These are phyloP conservation scores for Ophraella communa DNA, from an alignment of 2,888 invertebrate genomes.

Conservation along the genomic window DNA sequence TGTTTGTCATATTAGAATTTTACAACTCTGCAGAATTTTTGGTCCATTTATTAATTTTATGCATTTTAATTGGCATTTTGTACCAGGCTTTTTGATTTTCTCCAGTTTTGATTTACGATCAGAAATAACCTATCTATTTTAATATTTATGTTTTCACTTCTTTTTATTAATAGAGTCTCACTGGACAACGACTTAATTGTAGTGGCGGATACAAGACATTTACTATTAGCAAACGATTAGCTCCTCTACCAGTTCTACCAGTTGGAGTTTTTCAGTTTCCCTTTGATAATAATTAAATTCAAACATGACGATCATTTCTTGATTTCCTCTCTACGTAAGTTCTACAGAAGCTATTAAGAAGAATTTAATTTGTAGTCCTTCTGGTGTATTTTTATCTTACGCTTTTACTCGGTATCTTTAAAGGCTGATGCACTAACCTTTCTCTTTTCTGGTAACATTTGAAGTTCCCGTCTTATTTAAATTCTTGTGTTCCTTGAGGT, in stretches of 20 bases:
- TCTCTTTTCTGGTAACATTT: slow-evolving; percentile 6
- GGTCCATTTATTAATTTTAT: too few species aligned
- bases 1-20: too few species aligned
- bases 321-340: background rate
- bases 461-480: background rate
- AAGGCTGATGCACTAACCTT: slow-evolving; percentile 4
- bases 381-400: background rate
- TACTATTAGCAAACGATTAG: background rate
- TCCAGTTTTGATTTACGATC: background rate
- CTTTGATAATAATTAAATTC: background rate
- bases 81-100: background rate
- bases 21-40: too few species aligned
- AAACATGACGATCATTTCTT: background rate
- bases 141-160: too few species aligned
- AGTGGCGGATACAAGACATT: background rate
- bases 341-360: background rate
- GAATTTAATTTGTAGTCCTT: background rate
- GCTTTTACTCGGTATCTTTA: slow-evolving; percentile 1
- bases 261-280: background rate
- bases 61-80: too few species aligned
- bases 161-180: too few species aligned
- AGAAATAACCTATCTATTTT: too few species aligned
- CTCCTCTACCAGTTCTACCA: background rate
- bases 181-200: too few species aligned
- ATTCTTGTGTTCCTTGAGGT: background rate